Base-by-base conservation (phyloP, 2,888 invertebrate species). In the Zaprionus lineosus region DNA sequence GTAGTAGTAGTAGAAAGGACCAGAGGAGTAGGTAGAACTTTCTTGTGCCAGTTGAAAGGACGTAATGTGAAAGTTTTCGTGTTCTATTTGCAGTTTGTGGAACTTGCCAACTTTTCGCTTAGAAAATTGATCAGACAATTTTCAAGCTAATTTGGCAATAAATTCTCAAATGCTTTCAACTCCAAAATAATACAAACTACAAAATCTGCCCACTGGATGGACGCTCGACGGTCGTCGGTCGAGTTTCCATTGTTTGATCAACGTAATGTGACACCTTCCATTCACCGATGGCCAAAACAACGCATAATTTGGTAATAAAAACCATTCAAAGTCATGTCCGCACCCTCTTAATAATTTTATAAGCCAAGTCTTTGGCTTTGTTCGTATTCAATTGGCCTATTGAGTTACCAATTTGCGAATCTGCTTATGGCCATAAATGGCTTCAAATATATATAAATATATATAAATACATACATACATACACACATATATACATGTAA, bases 61-160 rank as follows among this genome's bases (percentile, higher is more conserved):
- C 55, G 47, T 28, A 48, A 57, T 40, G 64, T 46, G 33, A 59
- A 82, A 78, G 64, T 78, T 84, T 77, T 47, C 65, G 18, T 73
- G 46, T 50, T 39, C 41, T 61, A 66, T 82, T 74, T 56, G 62
- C 41, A 74, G 60, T 65, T 19, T 16, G 18, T 19, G 16, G 28
- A 69, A 60, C 58, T 59, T 58, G 37, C 47, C 21, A 55, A 84
- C 53, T 84, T 73, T 56, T 60, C 48, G 53, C 44, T 73, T 76
- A 59, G 62, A 68, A 77, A 81, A 81, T 76, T 76, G 76, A 76
- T 73, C 81, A 68, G 68, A 76, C 77, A 60, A 77, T 77, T 77
- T 77, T 73, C 74, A 68, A 77, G 82, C 64, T 81, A 76, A 84
- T 84, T 77, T 84, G 73, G 76, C 76, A 81, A 73, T 73, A 55